phyloP scores from a whole-genome alignment of 2,888 invertebrate genomes.

The Thereva unica region DNA sequence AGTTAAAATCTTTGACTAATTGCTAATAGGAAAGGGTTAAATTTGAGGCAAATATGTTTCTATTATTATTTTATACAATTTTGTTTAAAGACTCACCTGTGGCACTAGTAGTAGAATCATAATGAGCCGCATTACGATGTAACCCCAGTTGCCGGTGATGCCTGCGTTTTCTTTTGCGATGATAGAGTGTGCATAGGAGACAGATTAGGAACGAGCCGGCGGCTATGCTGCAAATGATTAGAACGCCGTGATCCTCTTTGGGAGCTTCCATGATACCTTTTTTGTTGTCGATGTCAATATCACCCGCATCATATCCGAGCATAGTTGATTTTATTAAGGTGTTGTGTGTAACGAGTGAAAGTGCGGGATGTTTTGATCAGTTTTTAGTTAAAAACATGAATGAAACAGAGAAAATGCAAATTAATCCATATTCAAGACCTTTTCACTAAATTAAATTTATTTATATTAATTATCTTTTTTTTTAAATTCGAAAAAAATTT shows the following conservation, averaged over 20 bases:
- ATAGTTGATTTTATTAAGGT: too few relatives aligned
- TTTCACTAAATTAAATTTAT: too few relatives aligned
- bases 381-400: too few relatives aligned
- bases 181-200: constrained; percentile 61
- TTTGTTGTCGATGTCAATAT: not conserved
- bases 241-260: constrained; percentile 60
- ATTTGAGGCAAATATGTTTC: not conserved
- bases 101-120: constrained; percentile 59
- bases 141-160: constrained; percentile 57
- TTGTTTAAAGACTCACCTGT: constrained; percentile 50
- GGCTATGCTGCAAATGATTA: constrained; percentile 59
- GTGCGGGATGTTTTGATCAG: too few relatives aligned
- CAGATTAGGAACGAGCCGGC: constrained; percentile 60
- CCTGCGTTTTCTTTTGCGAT: constrained; percentile 60
- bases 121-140: constrained; percentile 57
- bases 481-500: too few relatives aligned
- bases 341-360: too few relatives aligned
- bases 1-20: not conserved
- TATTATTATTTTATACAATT: not conserved
- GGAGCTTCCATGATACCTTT: constrained; percentile 59
- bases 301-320: too few relatives aligned
- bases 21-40: not conserved
- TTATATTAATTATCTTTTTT: too few relatives aligned
- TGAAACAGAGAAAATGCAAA: too few relatives aligned
- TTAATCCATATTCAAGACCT: too few relatives aligned